Base-by-base conservation (phyloP, 1,140 invertebrate genomes). In the Nilaparvata lugens region DNA sequence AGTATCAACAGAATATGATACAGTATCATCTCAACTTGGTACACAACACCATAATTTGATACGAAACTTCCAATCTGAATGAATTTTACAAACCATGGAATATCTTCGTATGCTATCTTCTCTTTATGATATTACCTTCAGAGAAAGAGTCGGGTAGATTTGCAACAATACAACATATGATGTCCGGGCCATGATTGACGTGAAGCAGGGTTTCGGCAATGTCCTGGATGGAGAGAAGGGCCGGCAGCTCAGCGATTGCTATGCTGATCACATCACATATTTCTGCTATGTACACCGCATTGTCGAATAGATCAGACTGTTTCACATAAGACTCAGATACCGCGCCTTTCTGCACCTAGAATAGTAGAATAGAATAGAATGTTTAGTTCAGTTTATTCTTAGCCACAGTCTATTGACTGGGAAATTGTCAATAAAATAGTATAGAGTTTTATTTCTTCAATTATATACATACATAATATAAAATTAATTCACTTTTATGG, bases 241-340 rank as follows among this genome's bases (percentile, higher is more conserved):
- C 87, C 9, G 95, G 93, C 31, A 98, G 74, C 75, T 98, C 95
- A 11, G 90, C 88, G 40, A 95, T 75, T 24, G 92, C 93, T 66
- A 97, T 96, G 72, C 91, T 95, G 14, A 98, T 84, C 0, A 96
- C 91, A 79, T 97, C 94, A 56, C 91, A 88, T 35, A 98, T 89
- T 76, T 97, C 95, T 72, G 96, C 93, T 60, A 95, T 79, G 70
- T 97, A 97, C 1, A 97, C 91, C 64, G 88, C 85, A 78, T 93
- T 93, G 69, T 97, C 94, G 77, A 98, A 95, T 23, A 98, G 75
- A 71, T 97, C 94, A 0, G 91, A 95, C 52, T 86, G 82, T 70
- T 91, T 91, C 4, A 88, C 78, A 67, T 84, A 84, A 68, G 83
- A 84, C 60, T 91, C 89, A 45, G 76, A 71, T 64, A 81, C 75